phyloP scores from a whole-genome alignment of 2,113 vertebrate genomes.

The Cephalopterus ornatus region DNA sequence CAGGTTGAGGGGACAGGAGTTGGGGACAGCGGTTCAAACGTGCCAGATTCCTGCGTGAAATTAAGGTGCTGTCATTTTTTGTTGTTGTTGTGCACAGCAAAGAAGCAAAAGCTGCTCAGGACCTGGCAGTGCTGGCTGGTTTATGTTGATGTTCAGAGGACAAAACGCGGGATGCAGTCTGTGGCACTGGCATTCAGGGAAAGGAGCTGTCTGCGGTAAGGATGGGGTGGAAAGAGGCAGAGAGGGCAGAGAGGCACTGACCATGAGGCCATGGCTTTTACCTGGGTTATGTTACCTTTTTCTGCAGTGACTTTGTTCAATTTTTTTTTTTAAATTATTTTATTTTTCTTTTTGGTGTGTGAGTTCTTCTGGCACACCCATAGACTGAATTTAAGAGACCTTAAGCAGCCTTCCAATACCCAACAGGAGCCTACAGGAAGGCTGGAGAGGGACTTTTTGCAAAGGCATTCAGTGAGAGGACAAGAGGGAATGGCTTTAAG shows the following conservation, averaged over 20 bases:
- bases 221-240: not conserved
- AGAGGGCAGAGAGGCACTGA: not conserved
- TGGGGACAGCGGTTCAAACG: not conserved
- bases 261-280: not conserved
- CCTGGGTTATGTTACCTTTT: not conserved
- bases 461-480: not conserved
- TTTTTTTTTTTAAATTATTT: not conserved
- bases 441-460: not conserved
- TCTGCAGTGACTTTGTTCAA: not conserved
- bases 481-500: not conserved
- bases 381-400: not conserved
- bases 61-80: not conserved
- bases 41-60: not conserved
- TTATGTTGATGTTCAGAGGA: slow-evolving; percentile 75
- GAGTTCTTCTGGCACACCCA: not conserved
- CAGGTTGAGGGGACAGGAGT: not conserved
- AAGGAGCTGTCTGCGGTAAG: slow-evolving; percentile 73
- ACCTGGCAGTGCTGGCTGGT: slow-evolving; percentile 81
- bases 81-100: slow-evolving; percentile 54
- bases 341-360: not conserved
- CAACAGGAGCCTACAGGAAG: not conserved
- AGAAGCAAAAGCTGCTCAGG: slow-evolving; percentile 39
- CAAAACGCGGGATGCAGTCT: slow-evolving; percentile 73
- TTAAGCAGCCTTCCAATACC: not conserved
- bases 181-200: slow-evolving; percentile 73